Evolutionary conservation across 1,140 invertebrate genomes (phyloP).

Genomic region (Ephestia elutella): DNA sequence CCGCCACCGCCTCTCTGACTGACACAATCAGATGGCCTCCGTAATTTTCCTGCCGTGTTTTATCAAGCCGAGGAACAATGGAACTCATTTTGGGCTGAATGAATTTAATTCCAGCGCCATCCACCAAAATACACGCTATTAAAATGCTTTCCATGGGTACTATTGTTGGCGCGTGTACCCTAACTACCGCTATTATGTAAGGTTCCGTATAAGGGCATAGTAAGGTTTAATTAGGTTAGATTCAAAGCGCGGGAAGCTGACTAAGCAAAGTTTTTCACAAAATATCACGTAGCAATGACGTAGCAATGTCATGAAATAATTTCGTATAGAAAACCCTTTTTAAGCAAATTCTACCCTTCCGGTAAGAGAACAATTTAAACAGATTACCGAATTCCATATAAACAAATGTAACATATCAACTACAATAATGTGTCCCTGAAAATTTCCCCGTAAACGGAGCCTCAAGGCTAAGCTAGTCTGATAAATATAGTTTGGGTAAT

Average conservation of each 20-base stretch:
- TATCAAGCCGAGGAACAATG: constrained; percentile 29
- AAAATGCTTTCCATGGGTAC: constrained; percentile 26
- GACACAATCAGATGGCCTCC: constrained; percentile 36
- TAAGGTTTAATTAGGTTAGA: neutral
- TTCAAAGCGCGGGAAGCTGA: neutral
- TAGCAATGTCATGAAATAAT: neutral
- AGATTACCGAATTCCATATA: no score
- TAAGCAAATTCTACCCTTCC: no score
- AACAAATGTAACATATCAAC: no score
- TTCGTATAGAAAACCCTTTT: no score
- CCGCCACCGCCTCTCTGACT: constrained; percentile 38
- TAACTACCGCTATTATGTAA: constrained; percentile 2
- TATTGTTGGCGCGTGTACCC: neutral
- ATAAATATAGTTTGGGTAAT: no score
- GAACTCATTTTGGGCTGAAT: constrained; percentile 37
- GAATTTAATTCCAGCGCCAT: constrained; percentile 29
- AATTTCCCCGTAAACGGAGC: no score
- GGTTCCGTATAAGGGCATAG: neutral
- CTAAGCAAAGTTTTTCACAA: neutral
- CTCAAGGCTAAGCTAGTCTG: no score
- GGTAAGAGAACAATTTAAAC: no score
- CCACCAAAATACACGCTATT: constrained; percentile 51
- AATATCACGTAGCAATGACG: neutral
- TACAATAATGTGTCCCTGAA: no score
- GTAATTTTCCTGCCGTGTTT: constrained; percentile 47